Evolutionary conservation across 2,797 vertebrate species (phyloP).

Genomic region (Neoniphon sammara): DNA sequence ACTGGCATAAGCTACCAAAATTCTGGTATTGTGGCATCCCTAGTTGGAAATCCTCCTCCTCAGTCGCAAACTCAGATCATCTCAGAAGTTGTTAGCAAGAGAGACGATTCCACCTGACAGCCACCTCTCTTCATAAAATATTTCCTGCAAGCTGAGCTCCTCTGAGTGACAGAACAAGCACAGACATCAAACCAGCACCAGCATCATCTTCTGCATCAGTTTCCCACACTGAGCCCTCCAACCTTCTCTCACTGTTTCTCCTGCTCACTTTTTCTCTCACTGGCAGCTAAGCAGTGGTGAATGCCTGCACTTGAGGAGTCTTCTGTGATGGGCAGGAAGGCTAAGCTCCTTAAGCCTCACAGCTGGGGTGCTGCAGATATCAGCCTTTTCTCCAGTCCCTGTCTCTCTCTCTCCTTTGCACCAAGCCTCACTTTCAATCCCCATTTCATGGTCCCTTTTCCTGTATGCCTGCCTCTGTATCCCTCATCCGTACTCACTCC

Average conservation of each 20-base stretch:
- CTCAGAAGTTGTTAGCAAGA: background rate
- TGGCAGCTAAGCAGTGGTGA: slow-evolving; percentile 61
- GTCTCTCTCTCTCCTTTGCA: slow-evolving; percentile 57
- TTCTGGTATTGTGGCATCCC: too few species aligned
- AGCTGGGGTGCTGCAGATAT: slow-evolving; percentile 78
- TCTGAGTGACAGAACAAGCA: slow-evolving; percentile 10
- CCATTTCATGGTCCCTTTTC: slow-evolving; percentile 65
- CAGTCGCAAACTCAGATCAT: background rate
- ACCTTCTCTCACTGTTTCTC: slow-evolving; percentile 45
- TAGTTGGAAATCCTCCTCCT: too few species aligned
- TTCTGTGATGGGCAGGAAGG: slow-evolving; percentile 68
- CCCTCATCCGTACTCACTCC: slow-evolving; percentile 42
- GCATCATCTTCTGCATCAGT: slow-evolving; percentile 30
- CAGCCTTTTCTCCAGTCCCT: slow-evolving; percentile 58
- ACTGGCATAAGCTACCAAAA: too few species aligned
- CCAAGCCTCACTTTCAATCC: slow-evolving; percentile 57
- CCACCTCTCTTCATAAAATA: slow-evolving; percentile 13
- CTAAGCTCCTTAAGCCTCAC: slow-evolving; percentile 79
- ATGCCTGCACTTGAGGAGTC: slow-evolving; percentile 70
- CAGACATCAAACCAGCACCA: slow-evolving; percentile 11
- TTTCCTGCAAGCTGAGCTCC: background rate
- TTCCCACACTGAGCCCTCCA: slow-evolving; percentile 28
- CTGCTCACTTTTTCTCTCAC: slow-evolving; percentile 55
- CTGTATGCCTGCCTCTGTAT: slow-evolving; percentile 56
- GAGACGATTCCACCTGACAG: background rate